phyloP scores from a whole-genome alignment of 2,113 vertebrate genomes.

The Pelusios castaneus region DNA sequence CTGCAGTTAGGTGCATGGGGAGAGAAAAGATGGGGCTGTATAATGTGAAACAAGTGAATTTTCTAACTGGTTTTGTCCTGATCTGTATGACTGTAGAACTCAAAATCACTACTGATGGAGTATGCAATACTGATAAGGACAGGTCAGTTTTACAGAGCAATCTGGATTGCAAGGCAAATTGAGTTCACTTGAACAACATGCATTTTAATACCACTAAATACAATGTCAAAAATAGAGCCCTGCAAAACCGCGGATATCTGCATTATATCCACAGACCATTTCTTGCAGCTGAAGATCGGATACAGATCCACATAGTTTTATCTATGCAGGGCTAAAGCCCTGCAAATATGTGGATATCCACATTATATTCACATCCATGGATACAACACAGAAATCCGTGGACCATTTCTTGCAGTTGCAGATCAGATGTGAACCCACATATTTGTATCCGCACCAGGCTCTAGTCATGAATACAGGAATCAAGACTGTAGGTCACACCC shows the following conservation, averaged over 20 bases:
- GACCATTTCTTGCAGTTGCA: too few species aligned
- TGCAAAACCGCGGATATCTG: too few species aligned
- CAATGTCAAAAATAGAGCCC: too few species aligned
- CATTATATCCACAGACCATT: too few species aligned
- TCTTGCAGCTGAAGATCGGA: too few species aligned
- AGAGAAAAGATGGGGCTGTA: not conserved
- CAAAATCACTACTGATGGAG: not conserved
- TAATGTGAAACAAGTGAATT: not conserved
- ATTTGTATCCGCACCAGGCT: too few species aligned
- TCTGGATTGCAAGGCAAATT: not conserved
- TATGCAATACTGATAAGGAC: not conserved
- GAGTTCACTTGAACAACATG: not conserved
- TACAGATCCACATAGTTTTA: too few species aligned
- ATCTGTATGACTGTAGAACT: not conserved
- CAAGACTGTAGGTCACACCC: not conserved
- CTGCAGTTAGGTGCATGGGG: not conserved
- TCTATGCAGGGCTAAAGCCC: too few species aligned
- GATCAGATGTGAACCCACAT: too few species aligned
- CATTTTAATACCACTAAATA: not conserved
- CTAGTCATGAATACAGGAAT: not conserved
- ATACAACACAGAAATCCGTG: too few species aligned
- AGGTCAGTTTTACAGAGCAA: not conserved
- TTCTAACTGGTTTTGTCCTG: not conserved
- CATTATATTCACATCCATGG: too few species aligned
- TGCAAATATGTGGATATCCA: too few species aligned